phyloP scores from a whole-genome alignment of 2,113 vertebrate species.

The Piaya cayana region DNA sequence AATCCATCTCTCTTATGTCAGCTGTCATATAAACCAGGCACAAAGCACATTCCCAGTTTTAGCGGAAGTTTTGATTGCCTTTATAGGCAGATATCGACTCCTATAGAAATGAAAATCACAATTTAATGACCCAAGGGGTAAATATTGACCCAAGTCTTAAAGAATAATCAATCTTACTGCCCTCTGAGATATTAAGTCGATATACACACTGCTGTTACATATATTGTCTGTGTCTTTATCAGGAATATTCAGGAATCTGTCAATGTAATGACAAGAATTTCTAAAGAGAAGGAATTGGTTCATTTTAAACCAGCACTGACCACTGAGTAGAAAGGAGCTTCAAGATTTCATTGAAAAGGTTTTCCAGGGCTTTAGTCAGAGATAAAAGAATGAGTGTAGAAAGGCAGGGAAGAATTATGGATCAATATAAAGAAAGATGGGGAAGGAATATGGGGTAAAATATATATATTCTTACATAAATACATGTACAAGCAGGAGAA shows the following conservation, averaged over 20 bases:
- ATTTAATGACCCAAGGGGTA: conserved; percentile 63
- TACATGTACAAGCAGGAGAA: neutral
- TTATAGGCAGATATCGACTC: conserved; percentile 47
- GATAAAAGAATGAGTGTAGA: neutral
- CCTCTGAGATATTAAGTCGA: conserved; percentile 29
- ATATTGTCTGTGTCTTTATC: conserved; percentile 49
- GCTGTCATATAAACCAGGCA: neutral
- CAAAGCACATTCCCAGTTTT: neutral
- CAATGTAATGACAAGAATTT: neutral
- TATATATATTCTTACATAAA: neutral
- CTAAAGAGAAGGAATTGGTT: neutral
- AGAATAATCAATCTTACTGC: conserved; percentile 51
- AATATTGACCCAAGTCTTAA: conserved; percentile 65
- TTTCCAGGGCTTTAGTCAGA: neutral
- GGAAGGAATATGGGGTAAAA: neutral
- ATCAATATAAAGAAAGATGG: neutral
- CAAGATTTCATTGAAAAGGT: neutral
- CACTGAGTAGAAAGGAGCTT: neutral
- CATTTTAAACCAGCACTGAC: neutral
- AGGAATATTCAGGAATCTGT: conserved; percentile 28
- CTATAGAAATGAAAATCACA: conserved; percentile 40
- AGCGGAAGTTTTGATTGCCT: conserved; percentile 20
- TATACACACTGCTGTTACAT: conserved; percentile 25
- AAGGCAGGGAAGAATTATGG: neutral
- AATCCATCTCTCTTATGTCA: neutral